Evolutionary conservation across 2,113 vertebrate genomes (phyloP), one percentile per base, ranked within the genome.

Genomic region (Pterocles gutturalis): DNA sequence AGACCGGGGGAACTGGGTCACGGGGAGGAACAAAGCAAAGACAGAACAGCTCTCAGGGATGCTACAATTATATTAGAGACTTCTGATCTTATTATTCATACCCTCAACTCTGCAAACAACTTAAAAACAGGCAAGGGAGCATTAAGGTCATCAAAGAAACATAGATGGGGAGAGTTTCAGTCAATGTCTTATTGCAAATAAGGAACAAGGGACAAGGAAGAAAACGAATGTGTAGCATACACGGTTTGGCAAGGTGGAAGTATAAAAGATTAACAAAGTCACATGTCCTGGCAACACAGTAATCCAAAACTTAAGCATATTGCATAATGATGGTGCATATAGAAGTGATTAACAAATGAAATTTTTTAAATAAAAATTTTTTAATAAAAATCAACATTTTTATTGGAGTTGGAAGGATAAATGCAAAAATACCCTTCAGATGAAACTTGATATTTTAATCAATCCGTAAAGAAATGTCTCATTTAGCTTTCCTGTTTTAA

Each of bases 51-150:
- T 90, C 77, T 55, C 25, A 41, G 77, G 58, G 43, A 55, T 66
- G 92, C 43, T 64, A 81, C 65, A 69, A 72, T 79, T 94, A 54
- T 26, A 57, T 90, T 15, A 95, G 71, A 95, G 73, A 91, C 45
- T 96, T 91, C 77, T 48, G 19, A 75, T 96, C 69, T 94, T 96
- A 66, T 87, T 96, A 97, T 95, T 96, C 92, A 92, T 73, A 73
- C 7, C 43, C 19, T 87, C 86, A 86, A 67, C 5, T 3, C 55
- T 82, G n/a, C 29, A 97, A 97, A 97, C 20, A 29, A 49, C 62
- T 95, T 80, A 90, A 97, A 97, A 94, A 84, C 24, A 95, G 53
- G 16, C 67, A 94, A 94, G 84, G 81, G 66, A 96, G 51, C 41
- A 57, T 80, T 96, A 93, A 78, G 31, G 54, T 81, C 33, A 87